Evolutionary conservation across 2,113 vertebrate genomes (phyloP), one percentile per base, ranked within the genome.

Genomic region (Hucho hucho): DNA sequence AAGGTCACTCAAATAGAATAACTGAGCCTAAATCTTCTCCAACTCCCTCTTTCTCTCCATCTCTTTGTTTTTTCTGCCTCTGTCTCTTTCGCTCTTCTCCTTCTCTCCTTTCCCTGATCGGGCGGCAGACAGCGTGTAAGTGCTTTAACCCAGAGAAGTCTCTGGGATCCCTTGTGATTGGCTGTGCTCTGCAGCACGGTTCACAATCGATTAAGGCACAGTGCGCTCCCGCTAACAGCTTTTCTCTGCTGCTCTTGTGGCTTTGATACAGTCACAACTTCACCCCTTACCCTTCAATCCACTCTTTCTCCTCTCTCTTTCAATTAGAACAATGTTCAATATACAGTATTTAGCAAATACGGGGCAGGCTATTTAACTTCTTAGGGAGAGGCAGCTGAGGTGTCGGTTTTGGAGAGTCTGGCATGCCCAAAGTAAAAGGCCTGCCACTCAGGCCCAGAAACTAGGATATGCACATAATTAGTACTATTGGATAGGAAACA

Each of bases 141-240:
- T 90, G 86, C 86, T 87, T 85, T 84, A 88, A 90, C 89, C 87
- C 85, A 79, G 78, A 86, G 88, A 82, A 89, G 88, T 90, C 90
- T 89, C 75, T 77, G 86, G 81, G 89, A 87, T 87, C 89, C 83
- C 80, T 74, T 72, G 78, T 90, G 89, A 93, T 91, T 90, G 92
- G 91, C 89, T 89, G 86, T 80, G 86, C 87, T 89, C 85, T 79
- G 82, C 78, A 79, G 83, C 84, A 83, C 89, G 86, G 89, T 91
- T 93, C 91, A 90, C 90, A 93, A 93, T 93, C 89, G 93, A 93
- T 94, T 93, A 92, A 82, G 88, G 89, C 81, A 79, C 87, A 86
- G 84, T 81, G 86, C 86, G 86, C 90, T 91, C 88, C 87, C 75
- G 82, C 89, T 93, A 92, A 92, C 91, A 92, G 91, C 90, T 93